phyloP scores from a whole-genome alignment of 2,113 vertebrate species.

The Lates calcarifer region DNA sequence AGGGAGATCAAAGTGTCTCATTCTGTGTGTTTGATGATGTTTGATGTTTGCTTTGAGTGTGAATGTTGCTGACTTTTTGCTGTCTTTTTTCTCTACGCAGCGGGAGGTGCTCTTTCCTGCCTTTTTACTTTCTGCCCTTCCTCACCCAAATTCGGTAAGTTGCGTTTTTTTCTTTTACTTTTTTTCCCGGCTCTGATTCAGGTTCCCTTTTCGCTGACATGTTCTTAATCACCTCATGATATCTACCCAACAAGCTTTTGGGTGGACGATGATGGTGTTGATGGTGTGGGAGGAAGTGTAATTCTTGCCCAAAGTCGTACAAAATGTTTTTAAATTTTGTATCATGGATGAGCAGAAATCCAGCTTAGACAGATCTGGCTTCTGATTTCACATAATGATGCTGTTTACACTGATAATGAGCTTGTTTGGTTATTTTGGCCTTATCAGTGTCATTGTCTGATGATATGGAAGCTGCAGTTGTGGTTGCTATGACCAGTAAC shows the following conservation, averaged over 20 bases:
- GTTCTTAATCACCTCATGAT: constrained; percentile 65
- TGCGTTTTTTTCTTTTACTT: constrained; percentile 62
- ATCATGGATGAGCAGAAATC: constrained; percentile 39
- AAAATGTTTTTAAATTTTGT: constrained; percentile 42
- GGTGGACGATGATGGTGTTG: constrained; percentile 43
- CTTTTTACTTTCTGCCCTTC: constrained; percentile 78
- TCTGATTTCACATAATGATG: not conserved
- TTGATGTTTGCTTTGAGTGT: constrained; percentile 95
- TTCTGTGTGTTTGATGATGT: constrained; percentile 96
- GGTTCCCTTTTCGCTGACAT: constrained; percentile 66
- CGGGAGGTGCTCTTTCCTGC: constrained; percentile 84
- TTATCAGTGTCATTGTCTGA: no score
- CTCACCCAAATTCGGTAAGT: constrained; percentile 67
- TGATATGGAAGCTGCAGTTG: no score
- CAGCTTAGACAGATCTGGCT: constrained; percentile 12
- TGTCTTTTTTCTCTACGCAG: constrained; percentile 89
- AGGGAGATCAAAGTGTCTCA: constrained; percentile 95
- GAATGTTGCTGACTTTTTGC: constrained; percentile 97
- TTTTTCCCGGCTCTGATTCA: constrained; percentile 47
- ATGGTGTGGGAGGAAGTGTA: constrained; percentile 45
- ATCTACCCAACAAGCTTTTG: constrained; percentile 49
- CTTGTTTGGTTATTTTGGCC: no score
- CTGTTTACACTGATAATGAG: no score
- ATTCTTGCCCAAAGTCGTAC: constrained; percentile 38
- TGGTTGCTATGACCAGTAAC: no score